A percentile compares a stretch with the other conserved stretches of the same genome.
Conservation (phyloP, 2,113 vertebrate genomes). For the Leuciscus idus region DNA sequence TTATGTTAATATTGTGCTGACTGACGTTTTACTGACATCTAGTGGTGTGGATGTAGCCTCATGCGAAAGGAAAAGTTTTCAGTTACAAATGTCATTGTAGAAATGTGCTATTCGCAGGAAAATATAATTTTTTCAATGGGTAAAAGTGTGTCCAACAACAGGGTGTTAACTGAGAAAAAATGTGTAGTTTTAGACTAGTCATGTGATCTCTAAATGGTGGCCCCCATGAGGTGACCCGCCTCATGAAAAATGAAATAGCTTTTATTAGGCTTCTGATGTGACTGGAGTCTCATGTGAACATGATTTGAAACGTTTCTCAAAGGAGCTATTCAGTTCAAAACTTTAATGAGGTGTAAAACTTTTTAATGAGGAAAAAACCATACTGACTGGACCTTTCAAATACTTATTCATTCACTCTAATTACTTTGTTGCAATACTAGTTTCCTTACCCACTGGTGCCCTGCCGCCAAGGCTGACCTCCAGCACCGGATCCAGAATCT, state of each 20-base stretch:
- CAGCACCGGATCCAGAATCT: constrained; percentile 83
- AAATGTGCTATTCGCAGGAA: neutral
- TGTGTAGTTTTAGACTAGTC: no score
- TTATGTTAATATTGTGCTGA: neutral
- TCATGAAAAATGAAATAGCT: neutral
- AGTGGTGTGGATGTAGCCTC: constrained; percentile 2
- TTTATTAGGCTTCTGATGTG: neutral
- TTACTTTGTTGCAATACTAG: neutral
- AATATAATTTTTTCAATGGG: neutral
- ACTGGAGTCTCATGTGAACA: neutral
- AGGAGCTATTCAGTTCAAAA: neutral
- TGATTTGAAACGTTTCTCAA: neutral
- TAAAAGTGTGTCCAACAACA: neutral
- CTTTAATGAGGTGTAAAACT: constrained; percentile 4
- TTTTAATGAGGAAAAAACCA: neutral
- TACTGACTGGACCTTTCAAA: neutral
- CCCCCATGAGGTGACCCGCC: no score
- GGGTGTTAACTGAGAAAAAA: no score
- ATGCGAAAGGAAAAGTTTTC: neutral
- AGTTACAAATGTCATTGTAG: no score
- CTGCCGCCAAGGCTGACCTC: constrained; percentile 85
- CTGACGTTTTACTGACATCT: neutral
- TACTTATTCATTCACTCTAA: neutral
- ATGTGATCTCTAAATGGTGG: neutral
- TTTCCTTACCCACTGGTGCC: constrained; percentile 83